Conservation (phyloP, 2,888 invertebrate genomes). For the Acanthosepion esculentum region DNA sequence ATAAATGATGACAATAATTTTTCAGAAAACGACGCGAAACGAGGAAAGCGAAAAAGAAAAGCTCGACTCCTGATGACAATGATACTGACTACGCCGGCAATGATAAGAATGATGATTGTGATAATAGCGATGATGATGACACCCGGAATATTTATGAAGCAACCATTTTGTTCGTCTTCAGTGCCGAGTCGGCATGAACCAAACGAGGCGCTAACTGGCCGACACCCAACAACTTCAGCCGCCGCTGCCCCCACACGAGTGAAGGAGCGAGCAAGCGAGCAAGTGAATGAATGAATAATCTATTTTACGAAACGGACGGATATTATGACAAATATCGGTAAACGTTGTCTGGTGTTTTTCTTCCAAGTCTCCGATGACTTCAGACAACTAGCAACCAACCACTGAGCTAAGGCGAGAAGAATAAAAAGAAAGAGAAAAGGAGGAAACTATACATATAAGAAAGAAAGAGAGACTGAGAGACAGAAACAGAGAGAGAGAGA, state of each 20-base stretch:
- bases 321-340: not conserved
- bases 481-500: too few relatives aligned
- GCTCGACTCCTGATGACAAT: not conserved
- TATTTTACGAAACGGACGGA: conserved; percentile 15
- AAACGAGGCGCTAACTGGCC: conserved; percentile 33
- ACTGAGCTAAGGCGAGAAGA: too few relatives aligned
- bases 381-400: too few relatives aligned
- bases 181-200: conserved; percentile 33
- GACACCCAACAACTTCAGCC: not conserved
- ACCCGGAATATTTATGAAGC: not conserved
- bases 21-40: too few relatives aligned
- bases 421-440: too few relatives aligned
- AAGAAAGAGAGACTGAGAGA: too few relatives aligned
- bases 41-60: too few relatives aligned
- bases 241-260: not conserved
- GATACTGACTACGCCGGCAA: not conserved
- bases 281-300: conserved; percentile 17
- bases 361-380: not conserved
- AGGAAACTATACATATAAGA: too few relatives aligned
- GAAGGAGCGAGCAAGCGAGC: not conserved
- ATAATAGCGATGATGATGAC: not conserved
- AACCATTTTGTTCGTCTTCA: not conserved
- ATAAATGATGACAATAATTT: too few relatives aligned
- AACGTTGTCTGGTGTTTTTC: not conserved
- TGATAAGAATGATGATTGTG: not conserved